Conservation (phyloP, 30 jellyfish, hydroid and myxozoan genomes). For the Calvadosia cruxmelitensis region DNA sequence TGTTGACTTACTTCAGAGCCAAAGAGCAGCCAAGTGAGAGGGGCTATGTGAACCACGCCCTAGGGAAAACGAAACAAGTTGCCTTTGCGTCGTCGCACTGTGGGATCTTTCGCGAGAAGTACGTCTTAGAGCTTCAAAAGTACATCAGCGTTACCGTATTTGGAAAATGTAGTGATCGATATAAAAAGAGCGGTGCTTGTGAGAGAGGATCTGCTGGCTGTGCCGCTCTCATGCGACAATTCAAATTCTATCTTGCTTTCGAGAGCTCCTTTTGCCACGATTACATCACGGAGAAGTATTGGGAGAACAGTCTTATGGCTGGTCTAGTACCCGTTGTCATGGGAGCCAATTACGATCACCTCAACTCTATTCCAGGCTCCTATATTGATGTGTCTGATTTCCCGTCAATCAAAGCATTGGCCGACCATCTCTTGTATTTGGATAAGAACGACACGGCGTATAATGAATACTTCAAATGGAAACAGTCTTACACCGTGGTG, state of each 20-base stretch:
- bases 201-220: slow-evolving; percentile 45
- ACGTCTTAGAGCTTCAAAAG: slow-evolving; percentile 59
- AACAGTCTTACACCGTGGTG: not conserved
- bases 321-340: slow-evolving; percentile 10
- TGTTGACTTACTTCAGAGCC: slow-evolving; percentile 63
- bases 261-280: slow-evolving; percentile 12
- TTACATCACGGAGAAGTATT: slow-evolving; percentile 15
- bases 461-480: slow-evolving; percentile 7
- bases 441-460: slow-evolving; percentile 3
- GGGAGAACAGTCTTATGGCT: slow-evolving; percentile 1
- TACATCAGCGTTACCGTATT: slow-evolving; percentile 66
- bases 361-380: slow-evolving; percentile 4
- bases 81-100: slow-evolving; percentile 92
- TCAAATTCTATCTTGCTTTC: slow-evolving; percentile 1
- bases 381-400: slow-evolving; percentile 4
- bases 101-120: slow-evolving; percentile 73
- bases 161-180: slow-evolving; percentile 67
- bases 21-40: slow-evolving; percentile 5
- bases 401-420: slow-evolving; percentile 5
- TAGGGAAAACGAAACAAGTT: slow-evolving; percentile 49
- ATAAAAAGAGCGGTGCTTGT: slow-evolving; percentile 69
- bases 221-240: slow-evolving; percentile 23
- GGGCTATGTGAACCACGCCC: slow-evolving; percentile 36
- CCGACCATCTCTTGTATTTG: slow-evolving; percentile 2
- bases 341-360: slow-evolving; percentile 1